A percentile compares a stretch with the other conserved stretches of the same genome.
phyloP scores from a whole-genome alignment of 2,797 vertebrate species.

The Odontamblyopus lacepedii region DNA sequence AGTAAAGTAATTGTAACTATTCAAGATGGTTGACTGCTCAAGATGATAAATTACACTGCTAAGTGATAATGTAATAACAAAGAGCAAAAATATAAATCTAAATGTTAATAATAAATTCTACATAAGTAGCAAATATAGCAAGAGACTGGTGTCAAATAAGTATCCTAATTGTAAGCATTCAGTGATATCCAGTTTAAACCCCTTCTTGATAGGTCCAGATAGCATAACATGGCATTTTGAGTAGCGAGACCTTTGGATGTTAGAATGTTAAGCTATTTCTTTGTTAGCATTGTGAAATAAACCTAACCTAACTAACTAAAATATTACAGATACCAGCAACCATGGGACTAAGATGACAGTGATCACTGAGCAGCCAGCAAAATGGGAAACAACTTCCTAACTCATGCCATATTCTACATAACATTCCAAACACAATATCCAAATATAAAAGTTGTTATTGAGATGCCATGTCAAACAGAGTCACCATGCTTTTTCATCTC shows the following conservation, averaged over 20 bases:
- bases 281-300: too few species aligned
- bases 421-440: neutral
- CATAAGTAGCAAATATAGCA: too few species aligned
- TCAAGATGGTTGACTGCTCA: neutral
- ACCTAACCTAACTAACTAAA: too few species aligned
- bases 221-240: too few species aligned
- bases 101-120: neutral
- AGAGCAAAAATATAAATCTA: neutral
- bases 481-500: neutral
- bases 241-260: too few species aligned
- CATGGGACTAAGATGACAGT: neutral
- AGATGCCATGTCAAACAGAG: neutral
- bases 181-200: too few species aligned
- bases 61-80: neutral
- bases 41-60: neutral
- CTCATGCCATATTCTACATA: neutral
- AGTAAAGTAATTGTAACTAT: neutral
- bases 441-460: neutral
- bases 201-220: too few species aligned
- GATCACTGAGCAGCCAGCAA: neutral
- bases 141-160: too few species aligned
- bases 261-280: too few species aligned
- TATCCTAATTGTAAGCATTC: too few species aligned
- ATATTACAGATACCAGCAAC: neutral
- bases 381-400: neutral